phyloP scores from a whole-genome alignment of 2,888 invertebrate species.

The Dermolepida albohirtum region DNA sequence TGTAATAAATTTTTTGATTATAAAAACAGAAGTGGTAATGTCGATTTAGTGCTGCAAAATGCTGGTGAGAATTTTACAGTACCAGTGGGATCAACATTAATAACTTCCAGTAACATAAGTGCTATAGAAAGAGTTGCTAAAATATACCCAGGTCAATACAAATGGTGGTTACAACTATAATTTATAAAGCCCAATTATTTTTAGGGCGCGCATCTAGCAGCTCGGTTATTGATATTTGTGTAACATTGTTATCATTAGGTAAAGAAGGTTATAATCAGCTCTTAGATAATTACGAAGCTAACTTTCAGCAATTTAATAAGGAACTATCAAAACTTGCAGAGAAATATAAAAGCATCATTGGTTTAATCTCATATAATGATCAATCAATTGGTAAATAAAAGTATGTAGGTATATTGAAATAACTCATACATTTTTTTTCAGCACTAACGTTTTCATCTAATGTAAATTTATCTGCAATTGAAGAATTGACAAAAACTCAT shows the following conservation, averaged over 20 bases:
- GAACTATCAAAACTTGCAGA: conserved; percentile 42
- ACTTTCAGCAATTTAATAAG: conserved; percentile 45
- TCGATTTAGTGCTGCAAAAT: conserved; percentile 85
- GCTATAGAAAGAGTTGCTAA: conserved; percentile 74
- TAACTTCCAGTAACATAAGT: conserved; percentile 76
- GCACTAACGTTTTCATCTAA: conserved; percentile 5
- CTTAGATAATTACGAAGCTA: conserved; percentile 58
- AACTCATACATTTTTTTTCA: conserved; percentile 8
- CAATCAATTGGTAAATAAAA: conserved; percentile 11
- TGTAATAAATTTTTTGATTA: conserved; percentile 3
- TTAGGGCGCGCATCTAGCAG: conserved; percentile 78
- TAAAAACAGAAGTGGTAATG: conserved; percentile 69
- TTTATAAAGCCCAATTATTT: conserved; percentile 40
- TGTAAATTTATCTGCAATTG: conserved; percentile 4
- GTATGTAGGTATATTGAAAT: too few relatives aligned
- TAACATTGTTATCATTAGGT: conserved; percentile 80
- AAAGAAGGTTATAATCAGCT: conserved; percentile 72
- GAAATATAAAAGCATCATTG: not conserved
- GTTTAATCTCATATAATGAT: not conserved
- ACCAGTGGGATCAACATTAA: conserved; percentile 84
- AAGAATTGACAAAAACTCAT: not conserved
- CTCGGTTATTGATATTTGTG: conserved; percentile 79
- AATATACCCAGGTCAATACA: conserved; percentile 74
- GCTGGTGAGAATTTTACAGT: conserved; percentile 88
- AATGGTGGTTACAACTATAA: not conserved